Percentiles rank a stretch among this genome's conserved stretches.
Evolutionary conservation across 2,797 vertebrate species (phyloP).

Genomic region (Amblyraja radiata): DNA sequence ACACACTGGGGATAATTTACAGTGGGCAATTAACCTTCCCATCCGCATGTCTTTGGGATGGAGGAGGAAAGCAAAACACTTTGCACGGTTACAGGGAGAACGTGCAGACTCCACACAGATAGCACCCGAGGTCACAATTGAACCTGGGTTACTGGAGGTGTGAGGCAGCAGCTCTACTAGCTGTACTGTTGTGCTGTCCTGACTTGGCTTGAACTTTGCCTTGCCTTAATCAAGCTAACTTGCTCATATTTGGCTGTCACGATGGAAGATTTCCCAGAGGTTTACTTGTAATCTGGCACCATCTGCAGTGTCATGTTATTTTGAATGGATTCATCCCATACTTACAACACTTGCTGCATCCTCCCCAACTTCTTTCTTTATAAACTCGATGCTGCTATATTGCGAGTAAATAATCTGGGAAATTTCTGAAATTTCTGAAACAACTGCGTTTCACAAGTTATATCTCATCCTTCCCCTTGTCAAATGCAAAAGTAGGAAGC

Average conservation of each 20-base stretch:
- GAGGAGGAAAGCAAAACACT: too few species aligned
- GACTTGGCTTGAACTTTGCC: background rate
- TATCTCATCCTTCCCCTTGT: background rate
- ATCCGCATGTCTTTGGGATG: too few species aligned
- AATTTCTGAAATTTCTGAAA: background rate
- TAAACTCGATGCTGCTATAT: background rate
- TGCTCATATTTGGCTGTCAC: background rate
- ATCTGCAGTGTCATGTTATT: background rate
- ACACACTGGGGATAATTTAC: too few species aligned
- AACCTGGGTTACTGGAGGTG: too few species aligned
- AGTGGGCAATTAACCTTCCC: too few species aligned
- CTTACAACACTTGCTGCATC: too few species aligned
- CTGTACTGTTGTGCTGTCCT: too few species aligned
- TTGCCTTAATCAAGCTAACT: background rate
- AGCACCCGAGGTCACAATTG: too few species aligned
- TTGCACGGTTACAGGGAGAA: too few species aligned
- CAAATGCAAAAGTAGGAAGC: background rate
- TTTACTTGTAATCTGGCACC: background rate
- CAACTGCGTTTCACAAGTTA: too few species aligned
- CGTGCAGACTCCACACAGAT: too few species aligned
- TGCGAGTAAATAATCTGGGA: background rate
- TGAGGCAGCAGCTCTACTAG: too few species aligned
- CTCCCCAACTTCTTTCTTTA: background rate
- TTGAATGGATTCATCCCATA: background rate
- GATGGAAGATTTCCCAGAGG: background rate